Percentiles rank a stretch among this genome's conserved stretches.
These are phyloP conservation scores for Sycobia sp. DNA, from an alignment of 1,140 invertebrate genomes.

Conservation along the genomic window DNA sequence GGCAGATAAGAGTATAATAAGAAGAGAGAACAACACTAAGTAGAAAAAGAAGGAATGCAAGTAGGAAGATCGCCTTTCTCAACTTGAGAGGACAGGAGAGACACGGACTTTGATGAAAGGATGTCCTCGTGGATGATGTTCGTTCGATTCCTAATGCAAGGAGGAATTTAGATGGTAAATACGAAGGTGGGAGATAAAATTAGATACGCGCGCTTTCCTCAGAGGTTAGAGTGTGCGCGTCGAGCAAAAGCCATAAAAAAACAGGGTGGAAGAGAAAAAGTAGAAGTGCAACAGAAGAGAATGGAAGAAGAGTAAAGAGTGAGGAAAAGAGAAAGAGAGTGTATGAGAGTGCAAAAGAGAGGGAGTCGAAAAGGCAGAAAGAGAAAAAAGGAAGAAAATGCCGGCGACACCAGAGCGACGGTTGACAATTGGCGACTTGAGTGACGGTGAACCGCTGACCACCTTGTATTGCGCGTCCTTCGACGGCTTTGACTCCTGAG, in stretches of 20 bases:
- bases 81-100: neutral
- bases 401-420: slow-evolving; percentile 29
- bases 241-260: too few species aligned
- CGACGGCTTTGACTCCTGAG: slow-evolving; percentile 26
- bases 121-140: slow-evolving; percentile 4
- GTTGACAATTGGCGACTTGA: slow-evolving; percentile 28
- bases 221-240: neutral
- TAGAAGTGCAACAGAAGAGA: neutral
- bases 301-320: neutral
- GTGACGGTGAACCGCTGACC: slow-evolving; percentile 15
- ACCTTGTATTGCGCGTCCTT: slow-evolving; percentile 9
- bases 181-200: too few species aligned
- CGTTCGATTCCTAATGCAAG: neutral
- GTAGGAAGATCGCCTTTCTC: too few species aligned
- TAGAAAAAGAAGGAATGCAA: neutral
- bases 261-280: too few species aligned
- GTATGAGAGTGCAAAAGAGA: neutral
- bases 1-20: neutral
- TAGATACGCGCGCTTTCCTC: neutral
- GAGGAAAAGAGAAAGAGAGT: neutral
- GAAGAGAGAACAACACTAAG: neutral
- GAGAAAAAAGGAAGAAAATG: slow-evolving; percentile 24
- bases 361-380: neutral
- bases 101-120: neutral
- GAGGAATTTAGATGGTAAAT: too few species aligned